phyloP scores from a whole-genome alignment of 2,888 invertebrate species.

The Neoaliturus tenellus region DNA sequence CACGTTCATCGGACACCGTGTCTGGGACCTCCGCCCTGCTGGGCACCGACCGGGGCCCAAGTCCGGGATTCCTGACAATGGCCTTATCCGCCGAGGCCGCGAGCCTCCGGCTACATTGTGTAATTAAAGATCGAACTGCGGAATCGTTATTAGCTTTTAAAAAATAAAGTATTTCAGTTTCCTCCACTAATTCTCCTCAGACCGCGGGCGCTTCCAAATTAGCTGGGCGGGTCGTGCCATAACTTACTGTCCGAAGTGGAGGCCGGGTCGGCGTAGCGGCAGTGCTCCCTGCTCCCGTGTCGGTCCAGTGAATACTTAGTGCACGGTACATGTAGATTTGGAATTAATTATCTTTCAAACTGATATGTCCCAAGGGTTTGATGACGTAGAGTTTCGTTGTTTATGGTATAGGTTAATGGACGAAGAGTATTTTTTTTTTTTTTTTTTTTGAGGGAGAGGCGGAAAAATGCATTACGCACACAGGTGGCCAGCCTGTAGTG shows the following conservation, averaged over 20 bases:
- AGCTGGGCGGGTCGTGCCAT: constrained; percentile 22
- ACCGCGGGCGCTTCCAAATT: constrained; percentile 26
- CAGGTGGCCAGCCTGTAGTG: too few relatives aligned
- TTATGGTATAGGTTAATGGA: too few relatives aligned
- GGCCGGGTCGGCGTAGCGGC: not conserved
- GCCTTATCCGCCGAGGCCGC: not conserved
- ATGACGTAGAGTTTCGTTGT: too few relatives aligned
- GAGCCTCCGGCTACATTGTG: constrained; percentile 13
- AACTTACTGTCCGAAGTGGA: constrained; percentile 16
- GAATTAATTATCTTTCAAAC: too few relatives aligned
- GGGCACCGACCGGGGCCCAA: not conserved
- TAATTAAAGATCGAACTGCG: constrained; percentile 40
- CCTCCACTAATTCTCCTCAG: constrained; percentile 32
- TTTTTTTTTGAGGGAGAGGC: too few relatives aligned
- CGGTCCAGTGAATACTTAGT: too few relatives aligned
- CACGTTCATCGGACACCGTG: too few relatives aligned
- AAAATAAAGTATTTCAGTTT: constrained; percentile 42
- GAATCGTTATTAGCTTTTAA: constrained; percentile 44
- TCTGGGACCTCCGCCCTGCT: too few relatives aligned
- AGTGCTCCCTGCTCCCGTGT: not conserved
- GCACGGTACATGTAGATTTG: too few relatives aligned
- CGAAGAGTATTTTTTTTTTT: too few relatives aligned
- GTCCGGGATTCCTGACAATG: not conserved
- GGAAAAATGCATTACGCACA: too few relatives aligned
- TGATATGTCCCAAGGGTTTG: too few relatives aligned